Evolutionary conservation across 2,888 invertebrate genomes (phyloP).

Genomic region (Caenorhabditis afra): DNA sequence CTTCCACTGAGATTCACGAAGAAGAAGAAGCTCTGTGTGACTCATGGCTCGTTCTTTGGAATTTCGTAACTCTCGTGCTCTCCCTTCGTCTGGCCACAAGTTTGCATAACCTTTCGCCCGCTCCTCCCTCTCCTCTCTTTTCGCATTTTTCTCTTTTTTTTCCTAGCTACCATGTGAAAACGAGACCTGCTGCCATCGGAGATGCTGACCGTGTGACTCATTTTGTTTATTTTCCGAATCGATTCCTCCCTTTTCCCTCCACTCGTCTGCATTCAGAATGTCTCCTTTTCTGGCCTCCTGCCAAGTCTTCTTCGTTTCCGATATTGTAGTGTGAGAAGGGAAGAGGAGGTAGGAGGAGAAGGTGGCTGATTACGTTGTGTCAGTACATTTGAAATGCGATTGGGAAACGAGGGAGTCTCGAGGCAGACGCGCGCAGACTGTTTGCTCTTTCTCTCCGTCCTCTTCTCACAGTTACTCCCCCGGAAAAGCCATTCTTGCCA

Average conservation of each 20-base stretch:
- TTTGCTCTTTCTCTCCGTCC: conserved; percentile 4
- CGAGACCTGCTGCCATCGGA: conserved; percentile 2
- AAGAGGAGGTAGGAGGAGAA: too few species aligned
- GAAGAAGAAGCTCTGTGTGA: too few species aligned
- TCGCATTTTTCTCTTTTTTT: background rate
- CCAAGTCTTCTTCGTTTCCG: background rate
- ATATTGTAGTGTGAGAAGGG: too few species aligned
- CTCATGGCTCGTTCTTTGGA: too few species aligned
- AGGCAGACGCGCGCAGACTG: conserved; percentile 1
- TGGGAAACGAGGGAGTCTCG: background rate
- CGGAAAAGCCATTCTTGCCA: background rate
- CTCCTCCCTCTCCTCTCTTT: too few species aligned
- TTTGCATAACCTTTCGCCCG: conserved; percentile 29
- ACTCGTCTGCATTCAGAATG: conserved; percentile 10
- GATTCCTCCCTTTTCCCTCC: background rate
- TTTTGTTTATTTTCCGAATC: conserved; percentile 43
- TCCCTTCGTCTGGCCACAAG: background rate
- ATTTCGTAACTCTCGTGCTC: background rate
- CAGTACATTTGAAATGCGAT: background rate
- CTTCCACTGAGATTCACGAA: background rate
- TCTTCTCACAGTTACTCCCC: conserved; percentile 13
- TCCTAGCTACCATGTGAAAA: too few species aligned
- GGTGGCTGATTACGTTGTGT: background rate
- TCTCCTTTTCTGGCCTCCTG: background rate
- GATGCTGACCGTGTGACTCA: conserved; percentile 23